These are phyloP conservation scores for Dunckerocampus dactyliophorus DNA, from an alignment of 2,113 vertebrate species.

Conservation along the genomic window DNA sequence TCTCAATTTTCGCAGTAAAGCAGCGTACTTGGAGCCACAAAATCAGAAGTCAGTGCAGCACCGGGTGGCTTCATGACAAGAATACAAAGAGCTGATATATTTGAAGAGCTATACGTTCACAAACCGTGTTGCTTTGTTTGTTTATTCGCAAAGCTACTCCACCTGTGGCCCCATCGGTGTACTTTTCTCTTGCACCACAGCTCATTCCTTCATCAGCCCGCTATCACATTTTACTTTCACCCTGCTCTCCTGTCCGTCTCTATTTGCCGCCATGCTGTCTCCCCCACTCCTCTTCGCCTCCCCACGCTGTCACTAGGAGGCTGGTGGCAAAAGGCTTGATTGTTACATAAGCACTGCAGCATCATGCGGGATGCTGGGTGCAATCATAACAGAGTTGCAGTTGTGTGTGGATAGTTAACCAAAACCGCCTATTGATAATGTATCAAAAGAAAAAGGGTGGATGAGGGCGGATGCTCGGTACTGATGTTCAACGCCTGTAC, in stretches of 20 bases:
- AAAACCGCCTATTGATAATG: not conserved
- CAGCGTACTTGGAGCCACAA: constrained; percentile 27
- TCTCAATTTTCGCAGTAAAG: constrained; percentile 3
- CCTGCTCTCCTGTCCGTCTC: constrained; percentile 27
- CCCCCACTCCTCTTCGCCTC: constrained; percentile 12
- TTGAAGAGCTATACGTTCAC: constrained; percentile 33
- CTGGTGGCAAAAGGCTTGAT: constrained; percentile 56
- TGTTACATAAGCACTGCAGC: constrained; percentile 71
- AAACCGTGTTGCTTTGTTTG: constrained; percentile 19
- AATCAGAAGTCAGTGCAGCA: constrained; percentile 60
- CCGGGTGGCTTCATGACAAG: constrained; percentile 35
- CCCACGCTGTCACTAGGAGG: constrained; percentile 55
- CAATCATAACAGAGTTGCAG: constrained; percentile 35
- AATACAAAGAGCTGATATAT: constrained; percentile 29
- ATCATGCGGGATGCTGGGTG: constrained; percentile 39
- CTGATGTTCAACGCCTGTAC: not conserved
- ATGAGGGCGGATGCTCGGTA: not conserved
- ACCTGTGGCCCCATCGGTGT: constrained; percentile 22
- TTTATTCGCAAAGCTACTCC: constrained; percentile 14
- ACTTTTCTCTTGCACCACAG: constrained; percentile 31
- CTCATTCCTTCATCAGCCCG: constrained; percentile 39
- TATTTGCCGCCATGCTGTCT: constrained; percentile 6
- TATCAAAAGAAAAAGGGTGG: not conserved
- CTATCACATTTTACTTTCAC: constrained; percentile 35
- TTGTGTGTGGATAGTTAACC: constrained; percentile 1